Conservation (phyloP, 2,888 invertebrate species). For the Parnassius glacialis region DNA sequence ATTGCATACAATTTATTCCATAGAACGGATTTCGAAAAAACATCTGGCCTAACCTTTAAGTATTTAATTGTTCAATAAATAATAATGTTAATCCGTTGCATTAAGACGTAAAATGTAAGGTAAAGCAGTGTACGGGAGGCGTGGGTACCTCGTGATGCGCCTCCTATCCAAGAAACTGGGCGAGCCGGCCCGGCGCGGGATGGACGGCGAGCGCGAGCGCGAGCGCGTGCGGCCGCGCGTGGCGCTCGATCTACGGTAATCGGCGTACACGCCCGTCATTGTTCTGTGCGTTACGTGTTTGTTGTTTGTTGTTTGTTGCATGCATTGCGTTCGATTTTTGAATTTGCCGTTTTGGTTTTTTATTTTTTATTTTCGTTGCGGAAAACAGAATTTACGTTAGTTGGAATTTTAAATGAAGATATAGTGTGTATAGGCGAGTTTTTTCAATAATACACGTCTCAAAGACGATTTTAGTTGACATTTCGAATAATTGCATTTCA, state of each 20-base stretch:
- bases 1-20: too few relatives aligned
- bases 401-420: neutral
- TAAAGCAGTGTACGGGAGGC: constrained; percentile 18
- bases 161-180: constrained; percentile 96
- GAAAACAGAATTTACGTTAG: constrained; percentile 19
- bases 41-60: too few relatives aligned
- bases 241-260: constrained; percentile 74
- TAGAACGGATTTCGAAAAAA: too few relatives aligned
- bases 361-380: constrained; percentile 14
- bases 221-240: constrained; percentile 70
- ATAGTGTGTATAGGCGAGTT: constrained; percentile 17
- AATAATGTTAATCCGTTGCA: too few relatives aligned
- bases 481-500: too few relatives aligned
- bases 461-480: too few relatives aligned
- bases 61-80: too few relatives aligned
- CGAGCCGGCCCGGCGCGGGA: constrained; percentile 94
- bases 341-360: constrained; percentile 15
- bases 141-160: constrained; percentile 94
- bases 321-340: constrained; percentile 18
- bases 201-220: constrained; percentile 92
- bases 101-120: neutral
- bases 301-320: constrained; percentile 1
- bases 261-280: constrained; percentile 79
- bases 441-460: neutral
- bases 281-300: constrained; percentile 49